A percentile compares a stretch with the other conserved stretches of the same genome.
Conservation (phyloP, 2,113 vertebrate species). For the Empidonax traillii region DNA sequence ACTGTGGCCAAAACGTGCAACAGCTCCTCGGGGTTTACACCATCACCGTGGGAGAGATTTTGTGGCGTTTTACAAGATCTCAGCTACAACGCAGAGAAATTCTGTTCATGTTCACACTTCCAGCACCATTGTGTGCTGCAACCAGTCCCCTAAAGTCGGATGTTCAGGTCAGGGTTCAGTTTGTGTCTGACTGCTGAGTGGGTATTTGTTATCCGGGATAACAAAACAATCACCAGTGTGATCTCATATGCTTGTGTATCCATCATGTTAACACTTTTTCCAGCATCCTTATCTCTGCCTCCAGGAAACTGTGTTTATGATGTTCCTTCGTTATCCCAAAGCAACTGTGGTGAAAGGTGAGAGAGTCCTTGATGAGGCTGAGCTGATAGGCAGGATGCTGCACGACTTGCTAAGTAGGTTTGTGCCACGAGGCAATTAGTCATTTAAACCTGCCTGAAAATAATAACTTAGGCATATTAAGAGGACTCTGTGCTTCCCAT, state of each 20-base stretch:
- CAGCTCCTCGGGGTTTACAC: neutral
- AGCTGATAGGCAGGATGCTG: neutral
- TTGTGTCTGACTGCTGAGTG: conserved; percentile 24
- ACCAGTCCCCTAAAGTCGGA: neutral
- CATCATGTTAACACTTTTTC: conserved; percentile 56
- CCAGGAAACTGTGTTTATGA: conserved; percentile 47
- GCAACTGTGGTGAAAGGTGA: conserved; percentile 53
- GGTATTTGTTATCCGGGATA: neutral
- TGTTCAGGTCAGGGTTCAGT: conserved; percentile 28
- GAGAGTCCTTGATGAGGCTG: conserved; percentile 54
- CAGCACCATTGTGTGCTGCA: neutral
- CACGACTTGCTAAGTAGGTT: neutral
- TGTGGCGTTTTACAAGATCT: neutral
- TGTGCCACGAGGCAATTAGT: neutral
- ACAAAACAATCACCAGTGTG: conserved; percentile 11
- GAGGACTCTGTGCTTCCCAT: neutral
- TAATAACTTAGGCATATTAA: neutral
- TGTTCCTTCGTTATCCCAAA: conserved; percentile 56
- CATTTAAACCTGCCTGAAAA: neutral
- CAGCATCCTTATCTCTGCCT: conserved; percentile 54
- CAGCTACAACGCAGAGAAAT: neutral
- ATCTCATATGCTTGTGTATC: conserved; percentile 40
- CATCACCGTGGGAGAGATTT: neutral
- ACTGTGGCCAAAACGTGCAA: neutral
- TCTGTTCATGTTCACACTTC: neutral